phyloP scores from a whole-genome alignment of 2,113 vertebrate species.

The Gobiocypris rarus region DNA sequence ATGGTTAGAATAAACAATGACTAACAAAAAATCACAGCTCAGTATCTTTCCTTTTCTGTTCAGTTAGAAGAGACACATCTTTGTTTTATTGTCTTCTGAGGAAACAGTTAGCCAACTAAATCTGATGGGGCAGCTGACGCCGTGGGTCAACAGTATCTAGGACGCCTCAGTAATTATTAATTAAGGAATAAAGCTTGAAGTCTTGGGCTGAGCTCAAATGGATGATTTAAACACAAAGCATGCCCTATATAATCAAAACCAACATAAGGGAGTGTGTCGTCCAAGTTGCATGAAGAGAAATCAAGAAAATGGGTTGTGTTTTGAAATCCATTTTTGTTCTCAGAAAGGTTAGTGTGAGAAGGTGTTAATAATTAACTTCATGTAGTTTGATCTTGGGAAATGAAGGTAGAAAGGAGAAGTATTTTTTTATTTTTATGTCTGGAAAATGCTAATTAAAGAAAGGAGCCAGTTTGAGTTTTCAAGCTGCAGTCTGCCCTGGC shows the following conservation, averaged over 20 bases:
- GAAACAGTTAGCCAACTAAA: background rate
- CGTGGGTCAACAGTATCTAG: slow-evolving; percentile 45
- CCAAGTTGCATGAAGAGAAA: slow-evolving; percentile 50
- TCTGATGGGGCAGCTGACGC: slow-evolving; percentile 27
- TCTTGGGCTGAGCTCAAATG: slow-evolving; percentile 58
- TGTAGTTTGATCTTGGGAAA: slow-evolving; percentile 68
- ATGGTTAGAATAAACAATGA: background rate
- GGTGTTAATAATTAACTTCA: slow-evolving; percentile 72
- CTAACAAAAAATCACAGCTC: background rate
- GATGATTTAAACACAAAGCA: slow-evolving; percentile 58
- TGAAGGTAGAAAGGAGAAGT: slow-evolving; percentile 50
- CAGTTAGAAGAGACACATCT: slow-evolving; percentile 14
- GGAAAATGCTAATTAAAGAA: slow-evolving; percentile 77
- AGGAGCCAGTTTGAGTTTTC: slow-evolving; percentile 67
- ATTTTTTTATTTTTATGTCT: slow-evolving; percentile 75
- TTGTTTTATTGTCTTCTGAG: slow-evolving; percentile 11
- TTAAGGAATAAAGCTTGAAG: slow-evolving; percentile 41
- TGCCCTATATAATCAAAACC: slow-evolving; percentile 56
- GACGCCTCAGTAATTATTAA: slow-evolving; percentile 37
- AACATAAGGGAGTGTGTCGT: slow-evolving; percentile 48
- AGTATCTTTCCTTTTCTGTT: background rate
- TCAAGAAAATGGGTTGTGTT: background rate
- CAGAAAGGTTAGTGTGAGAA: background rate
- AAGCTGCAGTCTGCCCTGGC: slow-evolving; percentile 70
- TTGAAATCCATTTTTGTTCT: slow-evolving; percentile 31